Base-by-base conservation (phyloP, 2,888 invertebrate genomes). In the Drosophila stalkeri region DNA sequence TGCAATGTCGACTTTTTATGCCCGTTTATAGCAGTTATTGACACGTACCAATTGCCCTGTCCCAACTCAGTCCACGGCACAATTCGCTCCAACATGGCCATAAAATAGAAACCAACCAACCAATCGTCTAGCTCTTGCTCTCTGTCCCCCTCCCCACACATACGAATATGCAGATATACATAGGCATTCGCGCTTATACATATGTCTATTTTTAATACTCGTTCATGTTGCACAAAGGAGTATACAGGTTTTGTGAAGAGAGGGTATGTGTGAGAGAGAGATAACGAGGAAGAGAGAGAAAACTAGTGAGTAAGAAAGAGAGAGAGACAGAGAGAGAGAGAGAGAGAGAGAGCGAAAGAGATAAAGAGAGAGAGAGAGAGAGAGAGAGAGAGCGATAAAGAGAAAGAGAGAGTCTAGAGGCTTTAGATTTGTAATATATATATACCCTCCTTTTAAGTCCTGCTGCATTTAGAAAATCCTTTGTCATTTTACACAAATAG, bases 1-100 rank as follows among this genome's bases (percentile, higher is more conserved):
- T 69, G 82, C 77, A 64, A 52, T 70, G 69, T 51, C 64, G 37
- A 62, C 72, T 78, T 86, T 86, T 81, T 51, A 51, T 51, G 18
- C 49, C 7, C 49, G 49, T 51, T 81, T 51, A 73, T 81, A 77
- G 74, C 81, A 88, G 90, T 88, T 90, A 88, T 88, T 88, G 90
- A 88, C 88, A 88, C 89, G 88, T 86, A 90, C 89, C 90, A 90
- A 90, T 88, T 84, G 90, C 70, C 72, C 64, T 77, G 64, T 54
- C 41, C 55, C 41, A n/a, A 31, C 64, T 47, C 47, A 33, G 23
- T 9, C 27, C 55, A 60, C 1, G 31, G 12, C 76, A 60, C 71
- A 76, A 75, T 73, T 78, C 75, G 71, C 70, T 56, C 67, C 66
- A 60, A 78, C 84, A 66, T 72, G 57, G 52, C 82, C 65, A 68